These are phyloP conservation scores for Otus sunia DNA, from an alignment of 2,113 vertebrate species.

Conservation along the genomic window DNA sequence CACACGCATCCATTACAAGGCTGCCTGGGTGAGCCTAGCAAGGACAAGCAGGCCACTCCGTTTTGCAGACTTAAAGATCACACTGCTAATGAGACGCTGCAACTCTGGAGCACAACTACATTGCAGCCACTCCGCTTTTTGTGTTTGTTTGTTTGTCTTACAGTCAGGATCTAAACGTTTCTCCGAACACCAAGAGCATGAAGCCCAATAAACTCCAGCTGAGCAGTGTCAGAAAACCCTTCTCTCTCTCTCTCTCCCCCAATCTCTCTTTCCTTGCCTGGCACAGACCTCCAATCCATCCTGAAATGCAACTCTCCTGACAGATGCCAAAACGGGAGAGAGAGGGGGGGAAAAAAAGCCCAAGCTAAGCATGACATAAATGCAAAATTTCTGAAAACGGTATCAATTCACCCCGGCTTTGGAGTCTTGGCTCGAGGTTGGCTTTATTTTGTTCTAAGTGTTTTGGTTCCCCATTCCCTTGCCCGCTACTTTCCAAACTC, in stretches of 20 bases:
- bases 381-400: neutral
- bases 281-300: neutral
- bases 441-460: neutral
- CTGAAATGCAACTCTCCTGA: neutral
- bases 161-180: constrained; percentile 7
- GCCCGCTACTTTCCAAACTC: constrained; percentile 11
- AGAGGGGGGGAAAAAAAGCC: neutral
- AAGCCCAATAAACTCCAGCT: constrained; percentile 46
- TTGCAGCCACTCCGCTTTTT: neutral
- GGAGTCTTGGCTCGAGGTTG: neutral
- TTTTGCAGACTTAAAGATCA: neutral
- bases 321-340: neutral
- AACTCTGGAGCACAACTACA: neutral
- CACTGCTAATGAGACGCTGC: neutral
- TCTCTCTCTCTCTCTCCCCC: neutral
- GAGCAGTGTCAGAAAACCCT: constrained; percentile 8
- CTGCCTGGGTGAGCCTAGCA: neutral
- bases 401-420: neutral
- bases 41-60: constrained; percentile 17
- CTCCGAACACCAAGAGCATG: neutral
- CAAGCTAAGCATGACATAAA: neutral
- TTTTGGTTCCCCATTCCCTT: neutral
- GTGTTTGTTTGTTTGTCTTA: constrained; percentile 31
- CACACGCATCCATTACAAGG: neutral
- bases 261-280: neutral